These are phyloP conservation scores for Flabesymbios commensalis DNA, from an alignment of 2,888 invertebrate species.

Conservation along the genomic window DNA sequence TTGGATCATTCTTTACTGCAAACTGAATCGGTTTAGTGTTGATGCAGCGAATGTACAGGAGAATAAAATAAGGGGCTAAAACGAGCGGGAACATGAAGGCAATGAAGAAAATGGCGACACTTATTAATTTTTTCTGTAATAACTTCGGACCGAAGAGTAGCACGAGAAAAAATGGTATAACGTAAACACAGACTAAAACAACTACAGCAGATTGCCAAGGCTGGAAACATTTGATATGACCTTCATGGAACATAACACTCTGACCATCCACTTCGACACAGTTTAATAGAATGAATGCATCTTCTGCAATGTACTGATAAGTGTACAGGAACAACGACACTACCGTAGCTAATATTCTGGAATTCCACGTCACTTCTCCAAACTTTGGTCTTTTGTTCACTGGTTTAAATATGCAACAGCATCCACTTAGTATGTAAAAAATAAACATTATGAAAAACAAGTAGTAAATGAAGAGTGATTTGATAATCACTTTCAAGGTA, in stretches of 20 bases:
- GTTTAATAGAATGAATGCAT: conserved; percentile 15
- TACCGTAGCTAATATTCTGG: conserved; percentile 9
- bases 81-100: conserved; percentile 17
- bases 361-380: no score
- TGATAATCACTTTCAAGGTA: conserved; percentile 6
- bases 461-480: neutral
- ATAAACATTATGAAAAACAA: conserved; percentile 6
- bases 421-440: conserved; percentile 7
- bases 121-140: conserved; percentile 7
- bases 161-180: conserved; percentile 25
- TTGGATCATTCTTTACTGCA: no score
- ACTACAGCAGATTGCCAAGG: conserved; percentile 27
- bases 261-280: conserved; percentile 13
- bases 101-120: conserved; percentile 1
- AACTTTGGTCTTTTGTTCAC: no score
- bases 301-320: conserved; percentile 18
- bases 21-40: no score
- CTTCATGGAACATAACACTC: conserved; percentile 23
- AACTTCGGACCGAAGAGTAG: conserved; percentile 20
- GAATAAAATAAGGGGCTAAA: conserved; percentile 4
- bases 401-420: neutral
- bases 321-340: conserved; percentile 16
- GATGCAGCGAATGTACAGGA: neutral
- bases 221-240: conserved; percentile 22
- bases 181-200: conserved; percentile 12